Evolutionary conservation across 1,140 invertebrate genomes (phyloP).

Genomic region (Sycobia sp.): DNA sequence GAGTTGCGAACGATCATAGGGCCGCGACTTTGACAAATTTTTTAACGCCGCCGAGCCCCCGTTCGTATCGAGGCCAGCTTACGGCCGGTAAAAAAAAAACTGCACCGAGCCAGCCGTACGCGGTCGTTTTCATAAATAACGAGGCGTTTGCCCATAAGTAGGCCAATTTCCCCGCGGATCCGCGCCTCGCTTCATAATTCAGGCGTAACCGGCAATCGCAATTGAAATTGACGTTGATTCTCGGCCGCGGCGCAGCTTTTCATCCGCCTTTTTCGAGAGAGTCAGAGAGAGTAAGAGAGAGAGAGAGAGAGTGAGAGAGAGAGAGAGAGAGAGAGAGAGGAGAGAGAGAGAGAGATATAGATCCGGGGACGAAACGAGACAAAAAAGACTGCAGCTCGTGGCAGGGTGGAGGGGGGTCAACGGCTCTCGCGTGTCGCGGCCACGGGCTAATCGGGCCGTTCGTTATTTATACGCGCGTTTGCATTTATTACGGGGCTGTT

Average conservation of each 20-base stretch:
- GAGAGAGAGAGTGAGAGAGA: not conserved
- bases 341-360: too few species aligned
- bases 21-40: too few species aligned
- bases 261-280: not conserved
- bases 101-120: not conserved
- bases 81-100: not conserved
- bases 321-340: too few species aligned
- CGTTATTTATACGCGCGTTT: not conserved
- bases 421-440: not conserved
- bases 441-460: not conserved
- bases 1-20: too few species aligned
- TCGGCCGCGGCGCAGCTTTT: not conserved
- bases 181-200: constrained; percentile 16
- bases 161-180: constrained; percentile 8
- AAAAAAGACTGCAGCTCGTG: too few species aligned
- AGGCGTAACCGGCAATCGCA: not conserved
- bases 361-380: too few species aligned
- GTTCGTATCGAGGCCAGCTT: not conserved
- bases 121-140: constrained; percentile 13
- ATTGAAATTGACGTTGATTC: constrained; percentile 28
- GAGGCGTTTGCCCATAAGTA: constrained; percentile 9
- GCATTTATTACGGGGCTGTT: not conserved
- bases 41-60: not conserved
- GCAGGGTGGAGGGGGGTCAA: too few species aligned
- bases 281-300: not conserved